Evolutionary conservation across 2,797 vertebrate genomes (phyloP), one percentile per base, ranked within the genome.

Genomic region (Huso huso): DNA sequence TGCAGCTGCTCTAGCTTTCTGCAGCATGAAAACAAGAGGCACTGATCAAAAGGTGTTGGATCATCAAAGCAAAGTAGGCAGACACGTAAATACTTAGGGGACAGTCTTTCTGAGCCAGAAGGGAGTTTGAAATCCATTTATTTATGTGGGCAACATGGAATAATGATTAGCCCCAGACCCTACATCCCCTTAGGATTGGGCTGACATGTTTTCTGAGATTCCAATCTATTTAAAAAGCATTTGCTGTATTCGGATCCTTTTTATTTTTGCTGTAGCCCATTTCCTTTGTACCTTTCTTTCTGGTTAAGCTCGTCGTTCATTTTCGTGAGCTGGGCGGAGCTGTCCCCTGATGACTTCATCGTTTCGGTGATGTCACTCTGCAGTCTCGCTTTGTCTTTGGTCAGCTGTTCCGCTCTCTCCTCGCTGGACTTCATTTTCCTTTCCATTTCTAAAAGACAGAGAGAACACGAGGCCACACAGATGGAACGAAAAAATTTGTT

Each of bases 281-380:
- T 37, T 37, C 23, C 23, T 0, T 48, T 64, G 3, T 80, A 98
- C 97, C 92, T 93, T 77, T 98, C 94, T 82, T 95, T 98, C 67
- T 88, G 81, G 7, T 86, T 88, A 52, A 97, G 86, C 59, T 96
- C 93, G 49, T 95, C 89, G 0, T 96, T 97, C 92, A 99, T 93
- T 79, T 88, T 95, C 0, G 86, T 93, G 58, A 99, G 83, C 78
- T 97, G 95, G 68, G 85, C 85, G 71, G 96, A 98, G 82, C 84
- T 94, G 76, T 98, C 92, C 65, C 97, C 96, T 1, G 96, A 96
- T 4, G 94, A 93, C 75, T 89, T 94, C 79, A 97, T 94, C 84
- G 96, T 94, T 68, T 96, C 93, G 10, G 89, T 88, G 68, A 99
- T 94, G 69, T 97, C 87, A 1, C 88, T 91, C 80, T 98, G 92